A percentile compares a stretch with the other conserved stretches of the same genome.
phyloP scores from a whole-genome alignment of 2,888 invertebrate genomes.

The Halocaridina rubra region DNA sequence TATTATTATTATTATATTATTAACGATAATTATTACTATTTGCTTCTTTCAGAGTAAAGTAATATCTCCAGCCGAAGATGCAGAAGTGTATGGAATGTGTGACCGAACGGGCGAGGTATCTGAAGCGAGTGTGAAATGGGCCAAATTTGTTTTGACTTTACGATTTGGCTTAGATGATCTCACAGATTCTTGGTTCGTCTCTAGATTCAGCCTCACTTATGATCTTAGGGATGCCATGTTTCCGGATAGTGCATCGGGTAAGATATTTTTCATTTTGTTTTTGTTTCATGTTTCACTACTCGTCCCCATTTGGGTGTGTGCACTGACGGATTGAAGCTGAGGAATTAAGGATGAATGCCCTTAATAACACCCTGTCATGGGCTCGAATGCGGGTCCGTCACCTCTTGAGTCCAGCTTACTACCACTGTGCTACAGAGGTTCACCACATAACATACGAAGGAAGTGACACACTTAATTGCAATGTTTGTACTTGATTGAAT shows the following conservation, averaged over 20 bases:
- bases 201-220: constrained; percentile 80
- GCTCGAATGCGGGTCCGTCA: too few species aligned
- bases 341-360: too few species aligned
- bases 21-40: too few species aligned
- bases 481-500: too few species aligned
- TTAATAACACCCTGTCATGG: too few species aligned
- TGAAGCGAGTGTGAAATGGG: constrained; percentile 40
- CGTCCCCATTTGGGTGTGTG: too few species aligned
- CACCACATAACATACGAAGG: too few species aligned
- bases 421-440: too few species aligned
- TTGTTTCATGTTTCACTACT: background rate
- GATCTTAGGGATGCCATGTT: constrained; percentile 74
- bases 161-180: constrained; percentile 74
- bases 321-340: too few species aligned
- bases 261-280: background rate
- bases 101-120: constrained; percentile 39
- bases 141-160: constrained; percentile 24
- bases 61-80: constrained; percentile 37
- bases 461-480: too few species aligned
- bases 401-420: too few species aligned
- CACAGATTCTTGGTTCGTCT: constrained; percentile 89
- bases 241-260: constrained; percentile 71
- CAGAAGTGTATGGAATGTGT: constrained; percentile 37
- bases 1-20: too few species aligned
- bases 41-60: constrained; percentile 19